Conservation (phyloP, 2,113 vertebrate genomes). For the Sinocyclocheilus anshuiensis region DNA sequence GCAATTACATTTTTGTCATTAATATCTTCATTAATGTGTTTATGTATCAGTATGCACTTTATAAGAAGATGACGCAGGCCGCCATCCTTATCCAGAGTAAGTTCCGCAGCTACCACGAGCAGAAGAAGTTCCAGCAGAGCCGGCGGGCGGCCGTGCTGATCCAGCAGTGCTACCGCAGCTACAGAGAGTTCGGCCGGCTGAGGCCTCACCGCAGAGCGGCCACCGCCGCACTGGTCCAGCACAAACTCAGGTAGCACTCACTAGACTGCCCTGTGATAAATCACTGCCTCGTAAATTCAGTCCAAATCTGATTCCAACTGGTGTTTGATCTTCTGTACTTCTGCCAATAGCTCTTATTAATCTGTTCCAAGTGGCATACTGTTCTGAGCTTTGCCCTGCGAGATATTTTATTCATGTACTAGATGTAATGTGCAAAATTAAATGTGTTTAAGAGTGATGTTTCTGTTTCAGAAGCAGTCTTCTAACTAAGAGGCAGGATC, state of each 20-base stretch:
- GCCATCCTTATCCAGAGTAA: constrained; percentile 99
- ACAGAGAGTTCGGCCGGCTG: constrained; percentile 88
- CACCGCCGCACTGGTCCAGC: constrained; percentile 83
- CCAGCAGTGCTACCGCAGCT: constrained; percentile 98
- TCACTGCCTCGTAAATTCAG: neutral
- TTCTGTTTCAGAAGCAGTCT: constrained; percentile 87
- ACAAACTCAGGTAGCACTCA: constrained; percentile 75
- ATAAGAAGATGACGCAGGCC: constrained; percentile 99
- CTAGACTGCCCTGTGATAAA: neutral
- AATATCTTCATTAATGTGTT: neutral
- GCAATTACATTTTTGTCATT: neutral
- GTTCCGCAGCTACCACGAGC: constrained; percentile 97
- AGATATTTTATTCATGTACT: constrained; percentile 15
- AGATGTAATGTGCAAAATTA: constrained; percentile 2
- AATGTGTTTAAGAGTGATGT: constrained; percentile 3
- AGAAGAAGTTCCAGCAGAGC: constrained; percentile 98
- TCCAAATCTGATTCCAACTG: constrained; percentile 14
- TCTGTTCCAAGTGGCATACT: constrained; percentile 4
- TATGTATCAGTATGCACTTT: constrained; percentile 95
- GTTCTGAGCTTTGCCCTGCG: constrained; percentile 4
- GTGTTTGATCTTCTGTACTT: neutral
- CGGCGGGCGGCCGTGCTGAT: constrained; percentile 92
- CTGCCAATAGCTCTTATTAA: constrained; percentile 9
- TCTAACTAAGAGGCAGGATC: constrained; percentile 98
- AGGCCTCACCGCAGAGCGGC: constrained; percentile 85